Evolutionary conservation across 2,888 invertebrate species (phyloP), one percentile per base, ranked within the genome.

Genomic region (Matsumyia berberina): DNA sequence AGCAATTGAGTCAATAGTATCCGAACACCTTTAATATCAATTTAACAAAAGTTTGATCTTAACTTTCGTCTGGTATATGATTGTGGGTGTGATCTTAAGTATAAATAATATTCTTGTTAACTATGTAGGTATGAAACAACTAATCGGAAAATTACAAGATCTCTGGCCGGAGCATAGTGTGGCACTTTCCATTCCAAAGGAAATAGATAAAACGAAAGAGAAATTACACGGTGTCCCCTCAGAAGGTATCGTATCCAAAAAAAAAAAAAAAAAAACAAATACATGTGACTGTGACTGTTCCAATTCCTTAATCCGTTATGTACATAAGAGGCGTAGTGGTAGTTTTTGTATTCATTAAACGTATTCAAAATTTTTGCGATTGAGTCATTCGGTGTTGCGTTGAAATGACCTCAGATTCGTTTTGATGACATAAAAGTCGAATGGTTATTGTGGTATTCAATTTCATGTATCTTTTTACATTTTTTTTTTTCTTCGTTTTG

Each of bases 161-260:
- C 88, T 91, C 86, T 91, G 92, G 92, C 91, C 91, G 74, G 90
- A 91, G 85, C 91, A 90, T 87, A 91, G 89, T 88, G 91, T 91
- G 69, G 91, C 92, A 82, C 89, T 90, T 87, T 91, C 91, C 89
- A 91, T 91, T 90, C 91, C 91, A 90, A 91, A 91, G 89, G 91
- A 90, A 89, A 90, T 91, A 87, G 91, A 91, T 89, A 90, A 88
- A 87, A 87, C 88, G 72, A 90, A 91, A 88, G 92, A 91, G 88
- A 90, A 88, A 86, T 88, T 91, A 74, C 88, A 90, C 86, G 91
- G 91, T 66, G 89, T 88, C 70, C 89, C 89, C 86, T 88, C 89
- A 42, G 90, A 89, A 91, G 91, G 91, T 91, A 73, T 57, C 9
- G 37, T 51, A 33, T 49, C 0, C 4, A 15, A 24, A 49, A n/a